These are phyloP conservation scores for Halictus ligatus DNA, from an alignment of 2,888 invertebrate species.

Conservation along the genomic window DNA sequence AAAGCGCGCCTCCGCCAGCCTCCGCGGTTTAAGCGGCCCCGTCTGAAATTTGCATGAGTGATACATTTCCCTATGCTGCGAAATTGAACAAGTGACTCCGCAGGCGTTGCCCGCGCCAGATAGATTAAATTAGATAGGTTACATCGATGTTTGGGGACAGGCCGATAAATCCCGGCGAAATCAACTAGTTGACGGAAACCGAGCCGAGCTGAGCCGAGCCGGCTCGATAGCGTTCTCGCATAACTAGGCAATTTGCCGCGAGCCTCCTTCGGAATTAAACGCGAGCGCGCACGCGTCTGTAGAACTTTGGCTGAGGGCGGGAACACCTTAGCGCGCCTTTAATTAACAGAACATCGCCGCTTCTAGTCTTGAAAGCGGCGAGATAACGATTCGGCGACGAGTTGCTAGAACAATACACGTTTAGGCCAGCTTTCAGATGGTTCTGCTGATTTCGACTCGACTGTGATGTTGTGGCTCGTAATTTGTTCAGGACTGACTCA, in stretches of 20 bases:
- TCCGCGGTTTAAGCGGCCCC: conserved; percentile 15
- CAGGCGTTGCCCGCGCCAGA: conserved; percentile 24
- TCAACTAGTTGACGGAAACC: neutral
- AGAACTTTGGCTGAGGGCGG: neutral
- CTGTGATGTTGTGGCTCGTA: neutral
- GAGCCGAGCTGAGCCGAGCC: too few species aligned
- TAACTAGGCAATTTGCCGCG: neutral
- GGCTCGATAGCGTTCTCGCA: neutral
- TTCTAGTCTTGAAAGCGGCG: neutral
- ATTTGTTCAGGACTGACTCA: neutral
- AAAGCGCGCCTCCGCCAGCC: neutral
- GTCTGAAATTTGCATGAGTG: conserved; percentile 54
- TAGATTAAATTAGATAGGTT: conserved; percentile 47
- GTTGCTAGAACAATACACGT: neutral
- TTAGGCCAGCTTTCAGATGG: neutral
- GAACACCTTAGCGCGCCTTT: neutral
- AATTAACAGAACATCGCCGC: neutral
- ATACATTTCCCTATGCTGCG: conserved; percentile 34
- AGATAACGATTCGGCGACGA: neutral
- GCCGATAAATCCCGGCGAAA: conserved; percentile 32
- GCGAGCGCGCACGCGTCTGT: neutral
- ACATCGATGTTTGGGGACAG: conserved; percentile 14
- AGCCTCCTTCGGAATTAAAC: neutral
- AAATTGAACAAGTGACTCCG: conserved; percentile 56
- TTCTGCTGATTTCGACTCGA: neutral